Evolutionary conservation across 2,888 invertebrate genomes (phyloP), one percentile per base, ranked within the genome.

Genomic region (Philopedon plagiatum): DNA sequence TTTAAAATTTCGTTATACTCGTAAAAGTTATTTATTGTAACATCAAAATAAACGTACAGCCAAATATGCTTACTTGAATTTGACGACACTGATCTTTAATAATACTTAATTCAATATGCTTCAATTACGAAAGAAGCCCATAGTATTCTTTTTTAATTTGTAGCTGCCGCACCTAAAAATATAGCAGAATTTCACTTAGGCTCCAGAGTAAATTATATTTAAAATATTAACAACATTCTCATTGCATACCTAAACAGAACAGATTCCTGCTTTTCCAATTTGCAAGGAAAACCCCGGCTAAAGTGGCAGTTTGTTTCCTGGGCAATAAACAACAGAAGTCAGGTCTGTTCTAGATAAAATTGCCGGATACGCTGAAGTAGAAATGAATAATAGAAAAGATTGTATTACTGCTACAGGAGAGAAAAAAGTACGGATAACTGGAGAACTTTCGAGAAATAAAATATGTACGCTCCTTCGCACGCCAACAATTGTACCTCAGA

Each of bases 331-430:
- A 64, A 63, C 49, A 9, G 37, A 19, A 51, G 65, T 32, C 57
- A 44, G 44, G 58, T 49, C 73, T 64, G 37, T 64, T 71, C 60
- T 61, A 57, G 69, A 75, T 73, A 68, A 74, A 71, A 75, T 65
- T 69, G 67, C 71, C 41, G 46, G 66, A 73, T 71, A 73, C 75
- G 67, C 75, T 63, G 63, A 69, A 62, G 58, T 54, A 57, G 63
- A 74, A 76, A 78, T 80, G 78, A 80, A 80, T 80, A 79, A 80
- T 80, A 78, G 76, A 80, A 79, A 78, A 81, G 82, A 81, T 82
- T 81, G 81, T 80, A 82, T 81, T 81, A 81, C 80, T 80, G 79
- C 76, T 80, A 79, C 78, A 80, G 80, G 82, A 78, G 82, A 78
- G 78, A 76, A 81, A 79, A 78, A 79, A 77, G 75, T 78, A 76